These are phyloP conservation scores for Climacteris rufus DNA, from an alignment of 2,113 vertebrate genomes.

Conservation along the genomic window DNA sequence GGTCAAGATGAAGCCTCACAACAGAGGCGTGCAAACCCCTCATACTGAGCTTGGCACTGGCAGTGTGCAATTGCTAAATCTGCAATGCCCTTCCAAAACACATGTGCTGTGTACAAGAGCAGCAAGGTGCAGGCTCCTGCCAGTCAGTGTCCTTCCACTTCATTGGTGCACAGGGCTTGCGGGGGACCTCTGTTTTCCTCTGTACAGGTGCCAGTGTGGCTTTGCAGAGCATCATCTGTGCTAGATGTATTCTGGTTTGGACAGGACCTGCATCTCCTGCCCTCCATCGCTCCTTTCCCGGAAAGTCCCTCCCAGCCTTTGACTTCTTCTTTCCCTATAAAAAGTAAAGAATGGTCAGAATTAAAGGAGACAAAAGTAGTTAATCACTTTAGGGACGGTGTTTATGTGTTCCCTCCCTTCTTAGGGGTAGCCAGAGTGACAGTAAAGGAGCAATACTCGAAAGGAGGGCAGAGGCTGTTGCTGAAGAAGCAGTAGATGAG, in stretches of 20 bases:
- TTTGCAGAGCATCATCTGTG: fast-evolving
- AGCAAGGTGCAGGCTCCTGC: neutral
- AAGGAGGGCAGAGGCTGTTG: constrained; percentile 41
- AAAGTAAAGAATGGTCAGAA: neutral
- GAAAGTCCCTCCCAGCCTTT: constrained; percentile 35
- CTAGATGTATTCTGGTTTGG: constrained; percentile 70
- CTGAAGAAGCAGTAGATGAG: constrained; percentile 78
- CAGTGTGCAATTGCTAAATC: neutral
- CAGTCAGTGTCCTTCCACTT: neutral
- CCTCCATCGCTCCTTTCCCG: constrained; percentile 41
- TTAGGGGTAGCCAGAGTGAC: neutral
- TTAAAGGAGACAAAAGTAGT: neutral
- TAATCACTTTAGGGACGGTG: neutral
- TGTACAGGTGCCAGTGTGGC: fast-evolving
- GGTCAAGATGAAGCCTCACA: neutral
- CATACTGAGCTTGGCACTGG: neutral
- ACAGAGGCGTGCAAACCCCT: neutral
- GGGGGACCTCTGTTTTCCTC: neutral
- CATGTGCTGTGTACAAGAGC: fast-evolving
- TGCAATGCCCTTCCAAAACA: neutral
- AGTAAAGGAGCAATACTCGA: constrained; percentile 41
- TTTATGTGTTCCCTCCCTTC: neutral
- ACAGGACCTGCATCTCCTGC: constrained; percentile 68
- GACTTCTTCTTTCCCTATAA: constrained; percentile 62
- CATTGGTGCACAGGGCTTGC: fast-evolving